Conservation (phyloP, 2,888 invertebrate genomes). For the Campaea margaritaria region DNA sequence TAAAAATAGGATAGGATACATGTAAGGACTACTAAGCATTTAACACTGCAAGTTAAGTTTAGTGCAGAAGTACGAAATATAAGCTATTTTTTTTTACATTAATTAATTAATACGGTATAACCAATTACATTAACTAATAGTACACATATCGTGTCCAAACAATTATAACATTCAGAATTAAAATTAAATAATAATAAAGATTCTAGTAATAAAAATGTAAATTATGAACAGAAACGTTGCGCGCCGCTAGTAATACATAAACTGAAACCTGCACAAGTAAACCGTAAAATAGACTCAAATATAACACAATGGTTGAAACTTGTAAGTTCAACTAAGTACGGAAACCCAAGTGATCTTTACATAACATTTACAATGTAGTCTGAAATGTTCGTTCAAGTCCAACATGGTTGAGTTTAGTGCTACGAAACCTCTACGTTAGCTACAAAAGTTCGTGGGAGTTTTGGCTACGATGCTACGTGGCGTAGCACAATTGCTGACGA, state of each 20-base stretch:
- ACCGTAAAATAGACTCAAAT: conserved; percentile 7
- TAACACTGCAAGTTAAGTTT: too few species aligned
- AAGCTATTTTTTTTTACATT: too few species aligned
- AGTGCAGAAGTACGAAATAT: too few species aligned
- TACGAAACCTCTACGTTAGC: conserved; percentile 52
- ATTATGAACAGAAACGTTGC: too few species aligned
- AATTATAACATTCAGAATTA: too few species aligned
- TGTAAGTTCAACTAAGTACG: conserved; percentile 35
- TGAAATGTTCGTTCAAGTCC: conserved; percentile 53
- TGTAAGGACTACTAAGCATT: too few species aligned
- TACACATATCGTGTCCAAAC: too few species aligned
- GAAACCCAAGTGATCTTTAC: conserved; percentile 46
- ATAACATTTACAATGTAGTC: conserved; percentile 55
- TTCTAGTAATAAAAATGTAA: too few species aligned
- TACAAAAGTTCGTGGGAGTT: conserved; percentile 59
- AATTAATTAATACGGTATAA: too few species aligned
- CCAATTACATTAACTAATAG: too few species aligned
- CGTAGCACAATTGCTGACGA: conserved; percentile 45
- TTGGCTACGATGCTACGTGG: conserved; percentile 49
- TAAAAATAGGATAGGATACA: too few species aligned
- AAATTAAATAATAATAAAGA: too few species aligned
- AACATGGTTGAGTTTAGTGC: conserved; percentile 55
- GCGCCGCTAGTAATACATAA: background rate
- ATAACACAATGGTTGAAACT: conserved; percentile 36
- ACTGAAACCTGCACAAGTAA: conserved; percentile 17